Base-by-base conservation (phyloP, 2,113 vertebrate genomes). In the Catharus minimus region DNA sequence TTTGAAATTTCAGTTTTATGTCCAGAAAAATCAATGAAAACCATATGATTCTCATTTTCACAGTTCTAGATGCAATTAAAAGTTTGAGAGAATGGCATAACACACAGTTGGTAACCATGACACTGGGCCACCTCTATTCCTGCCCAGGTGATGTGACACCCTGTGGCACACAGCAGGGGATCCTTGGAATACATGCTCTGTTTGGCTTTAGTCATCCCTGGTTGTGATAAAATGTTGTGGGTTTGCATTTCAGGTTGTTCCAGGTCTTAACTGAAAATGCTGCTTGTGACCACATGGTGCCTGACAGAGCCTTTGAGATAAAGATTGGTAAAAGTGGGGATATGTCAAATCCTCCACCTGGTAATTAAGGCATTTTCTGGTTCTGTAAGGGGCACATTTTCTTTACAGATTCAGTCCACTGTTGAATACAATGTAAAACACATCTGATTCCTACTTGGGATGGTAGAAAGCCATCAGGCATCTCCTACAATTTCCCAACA, bases 391-490 rank as follows among this genome's bases (percentile, higher is more conserved):
- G 39, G 20, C 14, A 23, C 1, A 8, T 74, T 86, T 61, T 49
- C 18, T 58, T 26, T 57, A 82, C 36, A 75, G 41, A 9, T n/a
- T 44, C 23, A 66, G 10, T 7, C 5, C 27, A 26, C 32, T 20
- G 18, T 19, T 50, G 38, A 68, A 21, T 19, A 30, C 32, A 72
- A 18, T 7, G 53, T 23, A 39, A 52, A 79, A 39, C 32, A 9
- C 30, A 30, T 56, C 22, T 0, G 18, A 19, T 26, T 96, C 98
- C 94, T 97, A 99, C 99, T 95, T 97, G 14, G 98, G 99, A 85
- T 99, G 99, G 60, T 71, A 97, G 95, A 98, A 99, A 39, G 97
- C 98, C 81, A 93, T 97, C 3, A 99, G 97, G 32, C 98, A 97
- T 55, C 96, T 92, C 85, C 97, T 97, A 0, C 97, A 93, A 6